phyloP scores from a whole-genome alignment of 2,888 invertebrate species.

The Aphidius colemani region DNA sequence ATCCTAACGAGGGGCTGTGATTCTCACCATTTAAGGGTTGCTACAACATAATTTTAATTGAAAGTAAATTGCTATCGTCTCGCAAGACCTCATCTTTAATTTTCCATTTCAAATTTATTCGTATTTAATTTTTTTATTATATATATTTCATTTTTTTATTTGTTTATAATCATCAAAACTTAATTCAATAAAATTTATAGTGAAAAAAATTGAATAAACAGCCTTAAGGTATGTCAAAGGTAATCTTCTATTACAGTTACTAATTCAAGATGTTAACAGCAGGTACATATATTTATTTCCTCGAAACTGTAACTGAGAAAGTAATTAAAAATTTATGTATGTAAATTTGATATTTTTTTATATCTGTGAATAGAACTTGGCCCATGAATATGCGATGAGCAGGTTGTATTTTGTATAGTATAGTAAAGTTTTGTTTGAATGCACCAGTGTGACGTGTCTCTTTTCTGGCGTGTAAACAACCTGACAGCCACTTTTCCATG shows the following conservation, averaged over 20 bases:
- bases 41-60: not conserved
- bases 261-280: too few relatives aligned
- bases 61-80: conserved; percentile 29
- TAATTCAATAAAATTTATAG: too few relatives aligned
- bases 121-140: conserved; percentile 13
- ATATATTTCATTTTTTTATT: too few relatives aligned
- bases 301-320: not conserved
- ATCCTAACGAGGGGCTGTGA: conserved; percentile 11
- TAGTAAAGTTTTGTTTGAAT: too few relatives aligned
- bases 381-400: conserved; percentile 20
- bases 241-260: not conserved
- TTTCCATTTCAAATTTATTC: conserved; percentile 28
- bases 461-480: conserved; percentile 20
- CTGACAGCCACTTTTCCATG: conserved; percentile 24
- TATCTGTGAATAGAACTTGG: conserved; percentile 1
- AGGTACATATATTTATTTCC: too few relatives aligned
- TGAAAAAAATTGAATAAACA: not conserved
- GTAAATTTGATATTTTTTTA: not conserved
- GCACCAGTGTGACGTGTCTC: not conserved
- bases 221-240: not conserved
- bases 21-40: conserved; percentile 23
- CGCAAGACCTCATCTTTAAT: conserved; percentile 35
- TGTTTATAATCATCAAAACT: too few relatives aligned
- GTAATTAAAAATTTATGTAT: not conserved
- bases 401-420: not conserved